Base-by-base conservation (phyloP, 2,888 invertebrate genomes). In the Keiferia lycopersicella region DNA sequence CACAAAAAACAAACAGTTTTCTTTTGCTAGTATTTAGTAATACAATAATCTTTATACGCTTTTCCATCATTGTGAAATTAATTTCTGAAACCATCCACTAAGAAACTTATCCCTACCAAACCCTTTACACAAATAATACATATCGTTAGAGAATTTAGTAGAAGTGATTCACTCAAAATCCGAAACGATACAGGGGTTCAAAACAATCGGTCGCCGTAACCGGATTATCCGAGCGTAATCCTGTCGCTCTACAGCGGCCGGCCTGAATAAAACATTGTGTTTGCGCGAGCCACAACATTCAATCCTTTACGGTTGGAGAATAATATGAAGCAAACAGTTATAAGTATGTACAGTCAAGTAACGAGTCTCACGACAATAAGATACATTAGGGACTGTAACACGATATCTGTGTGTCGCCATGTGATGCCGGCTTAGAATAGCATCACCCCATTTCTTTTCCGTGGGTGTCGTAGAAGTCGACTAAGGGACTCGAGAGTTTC, bases 161-260 rank as follows among this genome's bases (percentile, higher is more conserved):
- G 20, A 22, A 51, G 20, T 8, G 51, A 41, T 22, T 41, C 14
- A 60, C 7, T 60, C 41, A 41, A 26, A 1, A 66, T 65, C 70
- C 67, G 65, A 70, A 64, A 8, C 53, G 64, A 59, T 50, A 68
- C 66, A 68, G 66, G 68, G 66, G 68, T 66, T 51, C 51, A 51
- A 66, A 67, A 69, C 58, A 65, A 67, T 65, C 67, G 69, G 67
- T 62, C 65, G 67, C 62, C 62, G 67, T 73, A 69, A 72, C 64
- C 71, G 70, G 69, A 73, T 73, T 72, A 72, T 73, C 72, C 71
- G 67, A 64, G 67, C 65, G 72, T 74, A 73, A 74, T 74, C 71
- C 69, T 68, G 69, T 68, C 67, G 53, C 68, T 58, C 66, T 67
- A 68, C 69, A 70, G 70, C 66, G 63, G 11, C 66, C 63, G 63